A percentile compares a stretch with the other conserved stretches of the same genome.
Evolutionary conservation across 2,797 vertebrate genomes (phyloP).

Genomic region (Trachurus trachurus): DNA sequence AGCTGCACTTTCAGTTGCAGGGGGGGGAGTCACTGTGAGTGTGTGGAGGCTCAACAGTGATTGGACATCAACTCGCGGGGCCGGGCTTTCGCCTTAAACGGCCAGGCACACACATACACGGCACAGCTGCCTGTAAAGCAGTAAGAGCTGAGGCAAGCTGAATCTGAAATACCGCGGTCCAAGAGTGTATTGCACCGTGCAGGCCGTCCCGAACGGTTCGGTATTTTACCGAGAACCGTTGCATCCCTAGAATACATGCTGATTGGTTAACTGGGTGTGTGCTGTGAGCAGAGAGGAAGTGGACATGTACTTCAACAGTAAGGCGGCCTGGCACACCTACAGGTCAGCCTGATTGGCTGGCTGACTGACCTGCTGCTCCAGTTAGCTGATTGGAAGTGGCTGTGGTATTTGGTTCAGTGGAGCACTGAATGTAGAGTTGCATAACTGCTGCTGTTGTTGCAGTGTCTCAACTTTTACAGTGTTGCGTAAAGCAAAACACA

Average conservation of each 20-base stretch:
- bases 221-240: too few species aligned
- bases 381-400: neutral
- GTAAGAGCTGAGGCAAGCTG: too few species aligned
- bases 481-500: too few species aligned
- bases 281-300: neutral
- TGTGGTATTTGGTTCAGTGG: constrained; percentile 17
- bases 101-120: too few species aligned
- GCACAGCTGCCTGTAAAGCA: too few species aligned
- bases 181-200: too few species aligned
- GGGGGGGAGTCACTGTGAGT: constrained; percentile 38
- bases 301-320: neutral
- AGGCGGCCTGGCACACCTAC: neutral
- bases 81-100: too few species aligned
- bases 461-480: neutral
- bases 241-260: neutral
- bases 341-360: neutral
- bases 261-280: neutral
- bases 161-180: too few species aligned
- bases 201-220: too few species aligned
- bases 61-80: too few species aligned
- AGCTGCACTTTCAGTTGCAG: constrained; percentile 13
- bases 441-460: neutral
- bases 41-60: too few species aligned
- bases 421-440: constrained; percentile 20
- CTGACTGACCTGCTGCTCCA: neutral